Evolutionary conservation across 2,797 vertebrate genomes (phyloP).

Genomic region (Peromyscus nudipes): DNA sequence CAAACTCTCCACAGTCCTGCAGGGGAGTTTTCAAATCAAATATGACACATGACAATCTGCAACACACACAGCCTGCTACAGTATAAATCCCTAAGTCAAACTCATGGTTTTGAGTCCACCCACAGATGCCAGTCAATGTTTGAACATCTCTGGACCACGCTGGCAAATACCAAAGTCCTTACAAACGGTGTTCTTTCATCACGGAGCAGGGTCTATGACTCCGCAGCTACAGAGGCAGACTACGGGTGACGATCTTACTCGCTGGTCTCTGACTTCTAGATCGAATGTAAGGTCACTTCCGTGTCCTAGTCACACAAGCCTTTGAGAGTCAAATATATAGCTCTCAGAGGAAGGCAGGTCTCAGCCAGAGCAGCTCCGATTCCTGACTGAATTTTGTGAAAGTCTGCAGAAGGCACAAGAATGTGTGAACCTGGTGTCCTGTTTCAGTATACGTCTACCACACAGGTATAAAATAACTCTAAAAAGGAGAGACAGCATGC

Average conservation of each 20-base stretch:
- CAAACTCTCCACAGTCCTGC: background rate
- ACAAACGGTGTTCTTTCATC: background rate
- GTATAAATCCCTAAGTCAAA: background rate
- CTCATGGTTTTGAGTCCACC: background rate
- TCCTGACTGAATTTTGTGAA: slow-evolving; percentile 36
- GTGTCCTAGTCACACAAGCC: slow-evolving; percentile 66
- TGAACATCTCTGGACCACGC: background rate
- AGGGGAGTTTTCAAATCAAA: background rate
- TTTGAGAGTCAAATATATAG: slow-evolving; percentile 73
- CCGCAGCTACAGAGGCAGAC: background rate
- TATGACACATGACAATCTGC: background rate
- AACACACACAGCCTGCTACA: background rate
- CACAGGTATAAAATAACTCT: slow-evolving; percentile 4
- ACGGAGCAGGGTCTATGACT: background rate
- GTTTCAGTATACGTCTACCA: background rate
- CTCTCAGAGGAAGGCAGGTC: slow-evolving; percentile 44
- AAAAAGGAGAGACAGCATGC: background rate
- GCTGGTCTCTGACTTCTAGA: slow-evolving; percentile 37
- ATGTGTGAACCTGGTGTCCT: background rate
- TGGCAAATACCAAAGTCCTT: slow-evolving; percentile 14
- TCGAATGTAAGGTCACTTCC: background rate
- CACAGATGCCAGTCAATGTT: background rate
- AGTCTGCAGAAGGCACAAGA: slow-evolving; percentile 10
- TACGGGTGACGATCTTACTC: slow-evolving; percentile 21
- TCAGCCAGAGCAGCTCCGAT: background rate